These are phyloP conservation scores for Eumeta japonica DNA, from an alignment of 1,140 invertebrate species.

Conservation along the genomic window DNA sequence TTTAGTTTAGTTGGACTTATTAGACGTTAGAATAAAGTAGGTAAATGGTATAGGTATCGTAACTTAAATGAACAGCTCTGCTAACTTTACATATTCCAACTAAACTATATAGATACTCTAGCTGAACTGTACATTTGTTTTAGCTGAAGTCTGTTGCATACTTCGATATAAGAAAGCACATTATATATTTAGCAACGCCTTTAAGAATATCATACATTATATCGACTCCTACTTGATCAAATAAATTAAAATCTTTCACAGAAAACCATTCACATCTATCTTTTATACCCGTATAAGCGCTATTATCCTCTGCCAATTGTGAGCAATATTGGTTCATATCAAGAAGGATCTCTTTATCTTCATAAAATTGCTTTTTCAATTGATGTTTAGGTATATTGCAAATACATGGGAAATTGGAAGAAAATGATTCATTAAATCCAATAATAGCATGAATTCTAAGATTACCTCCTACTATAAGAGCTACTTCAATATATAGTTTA, in stretches of 20 bases:
- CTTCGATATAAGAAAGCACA: constrained; percentile 23
- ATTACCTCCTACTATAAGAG: constrained; percentile 24
- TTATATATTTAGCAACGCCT: constrained; percentile 31
- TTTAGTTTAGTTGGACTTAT: too few relatives aligned
- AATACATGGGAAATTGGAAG: constrained; percentile 22
- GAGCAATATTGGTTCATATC: constrained; percentile 1
- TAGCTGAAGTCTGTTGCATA: too few relatives aligned
- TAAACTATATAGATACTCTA: too few relatives aligned
- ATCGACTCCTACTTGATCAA: constrained; percentile 32
- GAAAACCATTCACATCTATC: constrained; percentile 27
- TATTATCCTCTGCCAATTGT: constrained; percentile 6
- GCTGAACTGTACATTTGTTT: too few relatives aligned
- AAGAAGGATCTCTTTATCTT: constrained; percentile 7
- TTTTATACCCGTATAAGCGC: constrained; percentile 27
- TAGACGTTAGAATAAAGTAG: too few relatives aligned
- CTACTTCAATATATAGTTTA: constrained; percentile 21
- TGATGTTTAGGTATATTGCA: constrained; percentile 15
- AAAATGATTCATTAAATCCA: constrained; percentile 23
- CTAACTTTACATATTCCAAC: too few relatives aligned
- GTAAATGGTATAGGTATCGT: too few relatives aligned
- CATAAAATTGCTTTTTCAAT: constrained; percentile 8
- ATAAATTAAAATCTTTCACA: constrained; percentile 29
- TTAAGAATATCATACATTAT: constrained; percentile 42
- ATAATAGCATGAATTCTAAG: constrained; percentile 22
- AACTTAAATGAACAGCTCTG: too few relatives aligned